phyloP scores from a whole-genome alignment of 2,888 invertebrate genomes.

The Petrolisthes cinctipes region DNA sequence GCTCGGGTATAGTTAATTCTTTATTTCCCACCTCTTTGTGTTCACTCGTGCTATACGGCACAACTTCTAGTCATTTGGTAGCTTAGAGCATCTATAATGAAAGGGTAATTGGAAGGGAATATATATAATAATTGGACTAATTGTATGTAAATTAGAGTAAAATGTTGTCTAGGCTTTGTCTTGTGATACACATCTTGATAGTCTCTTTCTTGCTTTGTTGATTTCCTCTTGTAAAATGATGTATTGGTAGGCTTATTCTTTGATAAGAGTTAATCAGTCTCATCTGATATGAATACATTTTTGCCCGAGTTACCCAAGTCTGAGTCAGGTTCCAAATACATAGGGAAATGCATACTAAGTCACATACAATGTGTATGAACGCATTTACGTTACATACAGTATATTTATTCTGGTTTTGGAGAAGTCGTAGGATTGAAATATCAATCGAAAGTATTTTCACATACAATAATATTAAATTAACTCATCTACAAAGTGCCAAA shows the following conservation, averaged over 20 bases:
- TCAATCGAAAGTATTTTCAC: too few species aligned
- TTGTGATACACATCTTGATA: background rate
- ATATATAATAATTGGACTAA: background rate
- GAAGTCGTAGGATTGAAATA: too few species aligned
- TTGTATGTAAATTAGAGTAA: background rate
- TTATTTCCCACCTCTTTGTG: slow-evolving; percentile 56
- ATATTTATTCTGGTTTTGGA: too few species aligned
- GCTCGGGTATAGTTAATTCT: background rate
- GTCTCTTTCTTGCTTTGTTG: background rate
- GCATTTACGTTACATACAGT: too few species aligned
- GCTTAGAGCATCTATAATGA: slow-evolving; percentile 12
- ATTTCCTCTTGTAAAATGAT: background rate
- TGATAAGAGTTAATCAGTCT: background rate
- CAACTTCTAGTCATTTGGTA: slow-evolving; percentile 58
- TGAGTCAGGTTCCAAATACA: too few species aligned
- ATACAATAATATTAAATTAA: too few species aligned
- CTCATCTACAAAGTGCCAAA: too few species aligned
- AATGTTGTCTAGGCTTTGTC: background rate
- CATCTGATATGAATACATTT: too few species aligned
- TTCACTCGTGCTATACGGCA: slow-evolving; percentile 48
- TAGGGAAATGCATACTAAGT: too few species aligned
- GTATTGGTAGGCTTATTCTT: background rate
- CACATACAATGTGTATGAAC: too few species aligned
- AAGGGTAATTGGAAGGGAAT: slow-evolving; percentile 19
- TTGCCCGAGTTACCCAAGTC: too few species aligned